phyloP scores from a whole-genome alignment of 23 tunicate species.

The Ascidia mentula region DNA sequence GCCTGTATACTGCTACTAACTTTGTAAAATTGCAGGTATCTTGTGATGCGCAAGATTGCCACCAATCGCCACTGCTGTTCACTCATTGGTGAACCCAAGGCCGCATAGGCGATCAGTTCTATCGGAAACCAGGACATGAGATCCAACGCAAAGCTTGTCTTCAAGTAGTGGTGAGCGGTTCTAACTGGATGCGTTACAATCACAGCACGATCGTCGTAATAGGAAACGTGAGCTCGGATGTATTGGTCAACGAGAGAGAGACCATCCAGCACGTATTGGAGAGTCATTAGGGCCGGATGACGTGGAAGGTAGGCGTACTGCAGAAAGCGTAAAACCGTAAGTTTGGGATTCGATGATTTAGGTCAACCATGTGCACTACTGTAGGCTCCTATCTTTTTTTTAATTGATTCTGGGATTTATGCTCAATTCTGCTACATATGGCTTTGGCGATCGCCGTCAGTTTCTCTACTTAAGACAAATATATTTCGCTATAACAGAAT shows the following conservation, averaged over 20 bases:
- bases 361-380: not conserved
- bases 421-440: too few relatives aligned
- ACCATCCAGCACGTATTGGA: conserved; percentile 72
- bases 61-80: conserved; percentile 69
- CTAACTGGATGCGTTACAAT: conserved; percentile 56
- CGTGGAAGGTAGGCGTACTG: conserved; percentile 75
- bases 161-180: conserved; percentile 62
- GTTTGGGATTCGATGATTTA: not conserved
- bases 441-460: too few relatives aligned
- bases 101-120: conserved; percentile 42
- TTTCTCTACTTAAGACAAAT: too few relatives aligned
- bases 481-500: too few relatives aligned
- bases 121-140: conserved; percentile 89
- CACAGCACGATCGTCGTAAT: conserved; percentile 44
- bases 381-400: not conserved
- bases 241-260: conserved; percentile 56
- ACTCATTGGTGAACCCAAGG: conserved; percentile 21
- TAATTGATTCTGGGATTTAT: too few relatives aligned
- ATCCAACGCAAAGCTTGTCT: conserved; percentile 62
- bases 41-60: conserved; percentile 50
- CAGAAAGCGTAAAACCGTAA: not conserved
- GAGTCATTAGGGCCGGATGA: conserved; percentile 22
- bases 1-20: too few relatives aligned
- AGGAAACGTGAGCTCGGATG: conserved; percentile 68
- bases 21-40: conserved; percentile 63